Evolutionary conservation across 1,140 invertebrate species (phyloP).

Genomic region (Vollenhovia emeryi): DNA sequence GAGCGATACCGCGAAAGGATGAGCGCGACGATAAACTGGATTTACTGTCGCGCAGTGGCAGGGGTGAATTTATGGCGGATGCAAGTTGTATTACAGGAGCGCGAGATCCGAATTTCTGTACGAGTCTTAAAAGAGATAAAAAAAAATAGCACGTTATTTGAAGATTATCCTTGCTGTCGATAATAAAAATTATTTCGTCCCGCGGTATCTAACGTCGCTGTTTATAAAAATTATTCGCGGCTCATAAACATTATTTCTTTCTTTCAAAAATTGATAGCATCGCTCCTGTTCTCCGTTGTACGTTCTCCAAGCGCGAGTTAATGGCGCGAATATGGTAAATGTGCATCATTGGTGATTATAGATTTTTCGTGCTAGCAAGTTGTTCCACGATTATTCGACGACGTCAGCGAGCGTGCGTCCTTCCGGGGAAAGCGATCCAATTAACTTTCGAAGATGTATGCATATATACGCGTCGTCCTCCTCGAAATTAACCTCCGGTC

Average conservation of each 20-base stretch:
- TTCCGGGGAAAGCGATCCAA: conserved; percentile 59
- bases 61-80: conserved; percentile 46
- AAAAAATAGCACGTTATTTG: neutral
- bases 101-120: conserved; percentile 1
- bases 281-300: neutral
- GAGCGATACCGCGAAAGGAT: conserved; percentile 63
- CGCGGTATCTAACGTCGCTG: neutral
- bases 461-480: conserved; percentile 26
- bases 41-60: conserved; percentile 40
- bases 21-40: conserved; percentile 56
- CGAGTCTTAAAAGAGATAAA: neutral
- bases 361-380: neutral
- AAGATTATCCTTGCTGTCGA: neutral
- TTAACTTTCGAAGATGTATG: conserved; percentile 62
- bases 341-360: conserved; percentile 19
- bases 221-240: neutral
- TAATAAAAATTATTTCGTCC: neutral
- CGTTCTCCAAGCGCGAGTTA: neutral
- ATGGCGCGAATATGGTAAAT: too few species aligned
- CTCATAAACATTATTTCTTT: neutral
- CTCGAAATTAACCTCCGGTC: conserved; percentile 59
- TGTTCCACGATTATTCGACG: conserved; percentile 7
- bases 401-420: neutral
- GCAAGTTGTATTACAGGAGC: conserved; percentile 15
- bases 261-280: neutral